Base-by-base conservation (phyloP, 2,888 invertebrate species). In the Acheta domesticus region DNA sequence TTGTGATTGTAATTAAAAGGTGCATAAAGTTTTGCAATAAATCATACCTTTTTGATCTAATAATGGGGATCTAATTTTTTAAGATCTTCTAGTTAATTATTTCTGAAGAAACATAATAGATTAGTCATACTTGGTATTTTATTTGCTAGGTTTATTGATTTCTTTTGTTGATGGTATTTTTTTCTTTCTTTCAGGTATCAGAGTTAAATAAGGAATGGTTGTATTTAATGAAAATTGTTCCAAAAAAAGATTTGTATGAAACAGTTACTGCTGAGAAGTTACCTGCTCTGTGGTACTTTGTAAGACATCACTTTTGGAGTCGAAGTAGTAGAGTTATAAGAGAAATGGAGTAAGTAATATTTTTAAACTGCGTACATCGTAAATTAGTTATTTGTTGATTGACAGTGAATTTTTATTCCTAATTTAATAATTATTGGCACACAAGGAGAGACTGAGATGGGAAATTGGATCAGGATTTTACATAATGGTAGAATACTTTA, bases 271-370 rank as follows among this genome's bases (percentile, higher is more conserved):
- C 89, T 0, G 88, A 90, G 49, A 89, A 93, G 84, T 85, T 93
- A 74, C 88, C 91, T 74, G 87, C 91, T 0, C 88, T 94, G 62
- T 93, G 91, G 90, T 92, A 91, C 86, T 95, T 94, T 85, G 87
- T 93, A 16, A 90, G 89, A 83, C 91, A 92, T 79, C 90, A 92
- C 83, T 89, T 91, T 85, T 87, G 89, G 77, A 89, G 90, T 50
- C 90, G 91, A 79, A 87, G 87, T 12, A 90, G 88, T 77, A 89
- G 89, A 83, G 87, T 95, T 14, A 93, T 95, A 85, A 92, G 93
- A 16, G 89, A 91, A 85, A 84, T 94, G 81, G 95, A 95, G 94
- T 93, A 87, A 90, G 92, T 89, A 81, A 48, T 20, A 14, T 49
- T 20, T 19, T 48, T 19, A 14, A n/a, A 48, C 2, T 19, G n/a